Evolutionary conservation across 1,140 invertebrate genomes (phyloP), one percentile per base, ranked within the genome.

Genomic region (Lepidurus apus): DNA sequence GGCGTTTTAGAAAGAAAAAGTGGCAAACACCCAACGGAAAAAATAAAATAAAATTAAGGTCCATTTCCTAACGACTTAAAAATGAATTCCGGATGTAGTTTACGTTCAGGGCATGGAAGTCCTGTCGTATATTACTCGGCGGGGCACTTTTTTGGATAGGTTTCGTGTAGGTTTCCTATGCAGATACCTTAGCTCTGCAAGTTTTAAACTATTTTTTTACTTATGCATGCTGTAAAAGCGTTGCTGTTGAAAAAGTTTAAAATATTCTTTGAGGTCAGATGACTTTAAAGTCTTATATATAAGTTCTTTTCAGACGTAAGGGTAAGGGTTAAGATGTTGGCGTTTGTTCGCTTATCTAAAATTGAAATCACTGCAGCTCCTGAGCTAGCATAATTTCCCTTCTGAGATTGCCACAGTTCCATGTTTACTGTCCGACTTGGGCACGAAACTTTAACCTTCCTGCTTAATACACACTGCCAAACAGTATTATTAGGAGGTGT

Each of bases 381-480:
- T 65, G 53, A 65, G 53, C 17, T n/a, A 65, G 53, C 53, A 65
- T 65, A 65, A 65, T 65, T 65, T 65, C 53, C 34, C 53, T 65
- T 7, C 53, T 65, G 6, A 5, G 53, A 21, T 21, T 65, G 53
- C 53, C 53, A 65, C 53, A 65, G 17, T 65, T 65, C 21, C 53
- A 13, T n/a, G 17, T 13, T 65, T 65, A 13, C 53, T 13, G 17
- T n/a, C 53, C 53, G 53, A 65, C 53, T 65, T 21, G 21, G 21
- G 53, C 21, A 65, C 53, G 21, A 65, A 65, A 21, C 53, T 21
- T 65, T 21, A 13, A n/a, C 6, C 21, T 65, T 65, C 53, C 17
- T 65, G 53, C 53, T 21, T 65, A 13, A 7, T 9, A 65, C 21
- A 21, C 21, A n/a, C 21, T 65, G 53, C 21, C 53, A 21, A 65